phyloP scores from a whole-genome alignment of 64 coral and sea anemone genomes.

The Dendrophyllia cribrosa region DNA sequence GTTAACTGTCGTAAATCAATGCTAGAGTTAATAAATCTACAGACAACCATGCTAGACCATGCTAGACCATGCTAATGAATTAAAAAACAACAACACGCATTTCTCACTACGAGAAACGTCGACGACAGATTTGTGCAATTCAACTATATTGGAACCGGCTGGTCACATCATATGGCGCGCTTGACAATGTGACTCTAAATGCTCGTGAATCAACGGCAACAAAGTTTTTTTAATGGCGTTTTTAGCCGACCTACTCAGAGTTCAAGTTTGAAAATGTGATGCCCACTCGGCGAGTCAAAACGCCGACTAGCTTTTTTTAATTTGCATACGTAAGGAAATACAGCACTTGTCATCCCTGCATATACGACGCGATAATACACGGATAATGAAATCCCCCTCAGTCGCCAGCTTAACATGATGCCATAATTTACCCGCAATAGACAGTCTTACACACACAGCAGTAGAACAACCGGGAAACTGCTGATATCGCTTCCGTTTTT shows the following conservation, averaged over 20 bases:
- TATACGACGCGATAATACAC: not conserved
- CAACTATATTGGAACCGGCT: no score
- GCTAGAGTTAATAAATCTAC: not conserved
- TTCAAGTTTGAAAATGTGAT: conserved; percentile 4
- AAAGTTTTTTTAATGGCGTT: not conserved
- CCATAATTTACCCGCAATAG: not conserved
- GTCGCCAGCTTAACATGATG: not conserved
- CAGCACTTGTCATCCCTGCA: not conserved
- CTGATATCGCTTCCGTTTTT: conserved; percentile 10
- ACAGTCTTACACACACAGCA: not conserved
- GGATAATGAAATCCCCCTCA: not conserved
- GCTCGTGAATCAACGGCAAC: no score
- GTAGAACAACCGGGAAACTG: not conserved
- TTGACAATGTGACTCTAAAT: no score
- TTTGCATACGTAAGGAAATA: conserved; percentile 12
- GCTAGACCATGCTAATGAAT: not conserved
- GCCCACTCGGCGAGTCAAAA: conserved; percentile 10
- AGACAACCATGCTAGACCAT: not conserved
- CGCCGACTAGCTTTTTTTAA: conserved; percentile 3
- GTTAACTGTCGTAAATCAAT: not conserved
- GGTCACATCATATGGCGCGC: no score
- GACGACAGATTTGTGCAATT: no score
- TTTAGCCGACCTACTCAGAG: not conserved
- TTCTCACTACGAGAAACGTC: no score
- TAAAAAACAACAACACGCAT: not conserved